Evolutionary conservation across 2,797 vertebrate species (phyloP), one percentile per base, ranked within the genome.

Genomic region (Clangula hyemalis): DNA sequence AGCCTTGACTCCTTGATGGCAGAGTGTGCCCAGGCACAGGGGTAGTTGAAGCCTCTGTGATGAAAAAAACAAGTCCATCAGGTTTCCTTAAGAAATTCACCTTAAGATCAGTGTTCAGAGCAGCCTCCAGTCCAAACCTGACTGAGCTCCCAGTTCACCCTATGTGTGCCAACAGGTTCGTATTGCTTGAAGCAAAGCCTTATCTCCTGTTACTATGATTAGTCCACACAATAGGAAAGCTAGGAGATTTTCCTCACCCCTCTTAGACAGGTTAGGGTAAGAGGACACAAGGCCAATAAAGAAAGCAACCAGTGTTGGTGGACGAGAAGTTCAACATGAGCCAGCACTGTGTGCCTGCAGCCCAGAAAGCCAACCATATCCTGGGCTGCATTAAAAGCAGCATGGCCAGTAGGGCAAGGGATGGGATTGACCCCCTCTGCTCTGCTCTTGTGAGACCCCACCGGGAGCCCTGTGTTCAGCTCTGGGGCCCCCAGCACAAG

Each of bases 131-230:
- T 12, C 36, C 30, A 57, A 45, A 71, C 13, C 39, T 57, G 78
- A 32, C 17, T 6, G 8, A 73, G 49, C 34, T 87, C 81, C 81
- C 78, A 62, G 51, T 5, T 82, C 45, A 72, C 38, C 41, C 68
- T 36, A 32, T 13, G 32, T 28, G 25, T 5, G 39, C 41, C 38
- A 51, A 22, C 13, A 22, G 57, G 27, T 18, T 38, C 38, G 36
- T 77, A 54, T 39, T 19, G 39, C 16, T 14, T 60, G 10, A 78
- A 76, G 32, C 57, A 79, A 72, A 80, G 34, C 11, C 51, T 80
- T 87, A 71, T 65, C 65, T 57, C 13, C 15, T 0, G 0, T 30
- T 62, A 8, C 38, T 49, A 7, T 4, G 36, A 62, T 71, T 41
- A 81, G 57, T 20, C 12, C 22, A 22, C 7, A 20, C 4, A 27